phyloP scores from a whole-genome alignment of 2,888 invertebrate genomes.

The Atherix ibis region DNA sequence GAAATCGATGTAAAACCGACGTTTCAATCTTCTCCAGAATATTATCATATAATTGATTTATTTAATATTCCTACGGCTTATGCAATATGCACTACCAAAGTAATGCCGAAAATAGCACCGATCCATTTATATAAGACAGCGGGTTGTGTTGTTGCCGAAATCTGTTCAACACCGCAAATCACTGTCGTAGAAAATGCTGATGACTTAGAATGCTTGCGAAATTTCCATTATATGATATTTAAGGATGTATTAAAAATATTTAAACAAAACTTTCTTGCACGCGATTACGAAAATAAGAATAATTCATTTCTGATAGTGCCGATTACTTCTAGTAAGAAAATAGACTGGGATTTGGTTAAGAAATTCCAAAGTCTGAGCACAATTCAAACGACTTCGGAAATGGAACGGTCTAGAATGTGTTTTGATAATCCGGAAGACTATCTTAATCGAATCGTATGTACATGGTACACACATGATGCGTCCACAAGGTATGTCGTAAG shows the following conservation, averaged over 20 bases:
- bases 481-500: conserved; percentile 50
- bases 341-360: conserved; percentile 46
- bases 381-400: conserved; percentile 29
- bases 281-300: conserved; percentile 39
- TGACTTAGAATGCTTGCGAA: conserved; percentile 37
- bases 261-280: conserved; percentile 40
- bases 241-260: background rate
- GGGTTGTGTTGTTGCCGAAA: conserved; percentile 36
- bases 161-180: conserved; percentile 35
- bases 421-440: conserved; percentile 42
- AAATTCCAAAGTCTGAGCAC: conserved; percentile 34
- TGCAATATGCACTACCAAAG: conserved; percentile 45
- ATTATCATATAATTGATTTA: conserved; percentile 22
- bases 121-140: conserved; percentile 61
- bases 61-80: conserved; percentile 31
- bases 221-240: conserved; percentile 79
- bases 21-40: conserved; percentile 37
- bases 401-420: conserved; percentile 35
- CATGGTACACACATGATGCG: conserved; percentile 56
- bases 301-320: conserved; percentile 40
- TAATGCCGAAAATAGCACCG: conserved; percentile 42
- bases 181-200: conserved; percentile 33
- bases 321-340: conserved; percentile 25
- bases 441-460: conserved; percentile 60
- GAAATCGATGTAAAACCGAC: conserved; percentile 39